Evolutionary conservation across 2,888 invertebrate genomes (phyloP).

Genomic region (Microctonus aethiopoides): DNA sequence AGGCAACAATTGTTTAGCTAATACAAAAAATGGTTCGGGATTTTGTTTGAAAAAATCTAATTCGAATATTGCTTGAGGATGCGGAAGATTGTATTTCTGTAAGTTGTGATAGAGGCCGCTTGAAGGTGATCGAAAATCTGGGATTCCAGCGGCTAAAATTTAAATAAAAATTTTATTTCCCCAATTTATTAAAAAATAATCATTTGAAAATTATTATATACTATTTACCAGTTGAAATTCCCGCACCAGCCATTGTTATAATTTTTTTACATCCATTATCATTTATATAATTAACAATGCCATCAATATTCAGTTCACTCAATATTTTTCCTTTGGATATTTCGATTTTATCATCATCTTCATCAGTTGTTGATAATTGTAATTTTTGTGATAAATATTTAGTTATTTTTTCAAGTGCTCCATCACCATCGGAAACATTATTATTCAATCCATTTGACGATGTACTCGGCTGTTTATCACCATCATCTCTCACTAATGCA

Average conservation of each 20-base stretch:
- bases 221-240: slow-evolving; percentile 91
- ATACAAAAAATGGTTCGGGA: slow-evolving; percentile 91
- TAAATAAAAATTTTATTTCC: slow-evolving; percentile 9
- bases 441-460: background rate
- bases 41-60: slow-evolving; percentile 87
- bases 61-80: slow-evolving; percentile 94
- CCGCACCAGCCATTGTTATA: slow-evolving; percentile 95
- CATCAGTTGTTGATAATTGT: slow-evolving; percentile 68
- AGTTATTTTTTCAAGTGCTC: slow-evolving; percentile 74
- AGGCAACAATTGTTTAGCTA: slow-evolving; percentile 91
- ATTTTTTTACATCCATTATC: slow-evolving; percentile 83
- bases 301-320: slow-evolving; percentile 79
- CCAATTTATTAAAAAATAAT: too few species aligned
- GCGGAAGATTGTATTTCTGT: slow-evolving; percentile 88
- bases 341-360: slow-evolving; percentile 39
- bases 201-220: background rate
- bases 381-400: slow-evolving; percentile 76
- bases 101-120: slow-evolving; percentile 93
- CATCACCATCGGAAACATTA: slow-evolving; percentile 56
- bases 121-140: slow-evolving; percentile 94
- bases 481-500: too few species aligned
- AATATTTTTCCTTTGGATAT: slow-evolving; percentile 69
- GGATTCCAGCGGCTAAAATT: slow-evolving; percentile 89
- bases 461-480: background rate
- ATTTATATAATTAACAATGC: slow-evolving; percentile 83